phyloP scores from a whole-genome alignment of 2,888 invertebrate genomes.

The Rhodophaea formosa region DNA sequence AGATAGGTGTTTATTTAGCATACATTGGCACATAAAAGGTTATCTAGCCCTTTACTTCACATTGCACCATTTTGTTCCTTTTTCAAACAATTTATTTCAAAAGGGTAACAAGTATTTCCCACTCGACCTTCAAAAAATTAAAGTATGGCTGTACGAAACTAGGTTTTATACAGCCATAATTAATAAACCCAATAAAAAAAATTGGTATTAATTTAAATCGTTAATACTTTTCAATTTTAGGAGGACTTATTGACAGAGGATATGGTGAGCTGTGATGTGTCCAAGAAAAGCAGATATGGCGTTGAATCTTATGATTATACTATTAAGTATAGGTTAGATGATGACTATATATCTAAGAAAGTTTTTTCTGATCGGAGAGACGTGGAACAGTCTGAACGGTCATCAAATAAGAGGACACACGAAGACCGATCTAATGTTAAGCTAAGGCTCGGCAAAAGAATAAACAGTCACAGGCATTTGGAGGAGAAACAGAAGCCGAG shows the following conservation, averaged over 20 bases:
- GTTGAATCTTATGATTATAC: conserved; percentile 90
- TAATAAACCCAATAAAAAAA: too few species aligned
- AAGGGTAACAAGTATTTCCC: too few species aligned
- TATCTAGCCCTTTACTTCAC: too few species aligned
- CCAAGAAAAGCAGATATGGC: conserved; percentile 83
- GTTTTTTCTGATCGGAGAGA: conserved; percentile 52
- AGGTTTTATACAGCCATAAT: too few species aligned
- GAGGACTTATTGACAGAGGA: conserved; percentile 90
- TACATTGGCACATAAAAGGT: too few species aligned
- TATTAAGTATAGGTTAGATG: conserved; percentile 83
- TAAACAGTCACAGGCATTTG: conserved; percentile 61
- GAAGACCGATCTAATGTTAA: conserved; percentile 81
- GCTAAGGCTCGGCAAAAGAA: conserved; percentile 78
- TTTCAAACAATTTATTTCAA: too few species aligned
- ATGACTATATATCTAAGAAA: conserved; percentile 64
- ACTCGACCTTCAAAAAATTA: too few species aligned
- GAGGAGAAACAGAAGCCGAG: conserved; percentile 79
- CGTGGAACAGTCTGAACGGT: conserved; percentile 42
- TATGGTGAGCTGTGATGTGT: conserved; percentile 89
- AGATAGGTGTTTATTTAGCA: too few species aligned
- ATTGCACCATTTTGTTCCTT: too few species aligned
- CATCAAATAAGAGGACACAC: conserved; percentile 80
- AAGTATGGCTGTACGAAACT: too few species aligned
- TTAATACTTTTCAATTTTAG: conserved; percentile 63
- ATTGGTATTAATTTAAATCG: background rate